Evolutionary conservation across 64 coral and sea anemone species (phyloP), one percentile per base, ranked within the genome.

Genomic region (Porites australiensis): DNA sequence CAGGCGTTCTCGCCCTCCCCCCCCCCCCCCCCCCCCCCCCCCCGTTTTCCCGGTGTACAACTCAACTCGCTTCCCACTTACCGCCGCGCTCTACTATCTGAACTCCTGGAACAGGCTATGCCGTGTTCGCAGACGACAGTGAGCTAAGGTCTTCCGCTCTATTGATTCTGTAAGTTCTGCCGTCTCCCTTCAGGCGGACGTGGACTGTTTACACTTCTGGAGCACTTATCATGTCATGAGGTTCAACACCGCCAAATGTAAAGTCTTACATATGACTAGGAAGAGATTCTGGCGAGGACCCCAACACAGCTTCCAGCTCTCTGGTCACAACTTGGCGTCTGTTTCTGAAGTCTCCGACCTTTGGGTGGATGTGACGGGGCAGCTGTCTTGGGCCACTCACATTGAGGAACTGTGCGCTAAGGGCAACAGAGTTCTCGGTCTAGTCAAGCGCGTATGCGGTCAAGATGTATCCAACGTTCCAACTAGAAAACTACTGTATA

Each of bases 401-500:
- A 75, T 88, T 23, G 71, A 50, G 16, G 16, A 54, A 8, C 46
- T 53, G 44, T 88, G 86, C 48, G 66, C 86, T 6, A 88, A 88
- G 86, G 69, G 11, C 5, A 88, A 88, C 49, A 88, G 57, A 50
- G n/a, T 70, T 11, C 53, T 88, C 13, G 67, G 86, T 18, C 71
- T 73, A 52, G 67, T 88, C 43, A 72, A 75, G 71, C 46, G 86
- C 4, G 22, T 64, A 11, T 88, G 86, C 45, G 73, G 79, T 66
- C 15, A 53, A 18, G 83, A 89, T 23, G 77, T 92, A 50, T 52
- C 6, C 59, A 86, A 96, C 19, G 51, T 63, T 64, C 13, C 74
- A 61, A 93, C 70, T 49, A 88, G 86, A 71, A 83, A 77, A 53
- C 81, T 95, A 51, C 64, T 95, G 44, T 44, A 71, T 62, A 84